These are phyloP conservation scores for Amphipyra tragopoginis DNA, from an alignment of 2,888 invertebrate species.

Conservation along the genomic window DNA sequence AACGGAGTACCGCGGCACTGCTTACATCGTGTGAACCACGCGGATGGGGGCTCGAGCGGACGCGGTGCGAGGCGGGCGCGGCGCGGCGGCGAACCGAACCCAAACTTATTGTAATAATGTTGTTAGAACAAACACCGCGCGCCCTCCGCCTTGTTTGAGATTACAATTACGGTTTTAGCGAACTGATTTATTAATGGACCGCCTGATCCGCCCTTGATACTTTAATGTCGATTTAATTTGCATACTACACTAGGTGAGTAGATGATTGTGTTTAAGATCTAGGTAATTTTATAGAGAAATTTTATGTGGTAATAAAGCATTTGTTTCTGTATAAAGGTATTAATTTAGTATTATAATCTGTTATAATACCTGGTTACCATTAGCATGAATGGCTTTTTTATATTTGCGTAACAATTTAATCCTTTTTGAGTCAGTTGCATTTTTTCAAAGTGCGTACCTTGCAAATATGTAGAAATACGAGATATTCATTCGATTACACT, in stretches of 20 bases:
- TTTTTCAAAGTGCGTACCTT: no score
- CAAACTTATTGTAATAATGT: slow-evolving; percentile 90
- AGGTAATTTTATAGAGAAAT: slow-evolving; percentile 11
- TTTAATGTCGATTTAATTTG: slow-evolving; percentile 89
- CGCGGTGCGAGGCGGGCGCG: slow-evolving; percentile 43
- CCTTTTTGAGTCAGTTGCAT: no score
- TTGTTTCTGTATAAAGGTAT: neutral
- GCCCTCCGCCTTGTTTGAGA: slow-evolving; percentile 88
- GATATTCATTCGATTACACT: no score
- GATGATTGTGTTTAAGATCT: slow-evolving; percentile 39
- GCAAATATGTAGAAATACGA: no score
- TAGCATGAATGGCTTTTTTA: no score
- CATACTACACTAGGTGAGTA: slow-evolving; percentile 65
- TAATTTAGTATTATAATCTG: neutral
- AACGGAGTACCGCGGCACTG: slow-evolving; percentile 49
- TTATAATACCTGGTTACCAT: neutral
- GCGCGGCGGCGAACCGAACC: slow-evolving; percentile 77
- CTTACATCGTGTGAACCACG: slow-evolving; percentile 71
- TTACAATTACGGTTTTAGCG: slow-evolving; percentile 90
- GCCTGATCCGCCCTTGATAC: slow-evolving; percentile 89
- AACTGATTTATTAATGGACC: slow-evolving; percentile 90
- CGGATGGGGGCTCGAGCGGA: slow-evolving; percentile 63
- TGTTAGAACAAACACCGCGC: slow-evolving; percentile 88
- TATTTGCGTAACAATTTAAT: no score
- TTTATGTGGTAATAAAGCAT: slow-evolving; percentile 1